A percentile compares a stretch with the other conserved stretches of the same genome.
Evolutionary conservation across 2,888 invertebrate genomes (phyloP).

Genomic region (Drosophila histrio): DNA sequence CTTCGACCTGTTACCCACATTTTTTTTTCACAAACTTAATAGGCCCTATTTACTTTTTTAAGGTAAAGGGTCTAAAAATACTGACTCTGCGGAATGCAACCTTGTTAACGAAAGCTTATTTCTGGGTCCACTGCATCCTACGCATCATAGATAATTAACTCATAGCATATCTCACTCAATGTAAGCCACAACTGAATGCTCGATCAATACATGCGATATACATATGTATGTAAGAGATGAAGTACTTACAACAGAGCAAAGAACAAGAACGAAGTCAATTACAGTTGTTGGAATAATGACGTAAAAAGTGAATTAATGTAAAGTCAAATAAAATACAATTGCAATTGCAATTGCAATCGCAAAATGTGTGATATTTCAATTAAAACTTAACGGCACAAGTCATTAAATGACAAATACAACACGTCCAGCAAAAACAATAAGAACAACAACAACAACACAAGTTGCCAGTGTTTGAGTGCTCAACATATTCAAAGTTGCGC

Average conservation of each 20-base stretch:
- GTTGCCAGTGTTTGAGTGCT: slow-evolving; percentile 30
- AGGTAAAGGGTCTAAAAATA: too few species aligned
- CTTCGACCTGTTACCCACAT: too few species aligned
- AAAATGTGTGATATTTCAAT: slow-evolving; percentile 77
- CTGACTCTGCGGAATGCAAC: too few species aligned
- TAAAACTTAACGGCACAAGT: slow-evolving; percentile 69
- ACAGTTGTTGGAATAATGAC: slow-evolving; percentile 27
- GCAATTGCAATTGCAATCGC: slow-evolving; percentile 43
- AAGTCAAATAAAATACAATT: slow-evolving; percentile 10
- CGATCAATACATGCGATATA: not conserved
- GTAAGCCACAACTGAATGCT: not conserved
- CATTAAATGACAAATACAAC: slow-evolving; percentile 66
- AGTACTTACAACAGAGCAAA: too few species aligned
- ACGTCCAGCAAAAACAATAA: slow-evolving; percentile 34
- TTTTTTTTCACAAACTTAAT: too few species aligned
- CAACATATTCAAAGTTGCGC: slow-evolving; percentile 75
- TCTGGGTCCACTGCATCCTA: not conserved
- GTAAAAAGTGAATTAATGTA: slow-evolving; percentile 4
- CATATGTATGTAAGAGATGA: too few species aligned
- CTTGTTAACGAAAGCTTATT: not conserved
- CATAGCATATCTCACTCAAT: not conserved
- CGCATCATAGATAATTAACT: not conserved
- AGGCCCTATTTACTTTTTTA: too few species aligned
- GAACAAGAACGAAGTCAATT: slow-evolving; percentile 15
- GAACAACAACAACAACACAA: slow-evolving; percentile 18